Percentiles rank a stretch among this genome's conserved stretches.
Conservation (phyloP, 1,140 invertebrate species). For the Agrypnia vestita region DNA sequence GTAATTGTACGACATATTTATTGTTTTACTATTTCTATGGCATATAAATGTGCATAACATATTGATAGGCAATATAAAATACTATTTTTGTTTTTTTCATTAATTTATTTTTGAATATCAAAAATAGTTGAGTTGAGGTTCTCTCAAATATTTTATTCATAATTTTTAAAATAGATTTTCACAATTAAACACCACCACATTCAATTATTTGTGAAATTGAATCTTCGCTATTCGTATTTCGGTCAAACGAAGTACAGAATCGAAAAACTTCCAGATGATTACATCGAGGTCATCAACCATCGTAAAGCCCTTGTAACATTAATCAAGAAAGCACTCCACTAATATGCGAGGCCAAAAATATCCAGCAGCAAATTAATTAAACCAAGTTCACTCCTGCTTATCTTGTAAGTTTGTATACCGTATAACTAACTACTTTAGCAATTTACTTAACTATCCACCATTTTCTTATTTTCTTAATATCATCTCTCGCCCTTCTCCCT, state of each 20-base stretch:
- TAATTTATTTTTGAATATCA: too few species aligned
- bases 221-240: too few species aligned
- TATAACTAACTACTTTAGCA: conserved; percentile 61
- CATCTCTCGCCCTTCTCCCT: conserved; percentile 49
- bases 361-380: conserved; percentile 35
- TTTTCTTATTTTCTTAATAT: conserved; percentile 62
- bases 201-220: too few species aligned
- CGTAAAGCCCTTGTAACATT: conserved; percentile 19
- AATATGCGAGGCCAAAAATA: conserved; percentile 19
- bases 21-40: too few species aligned
- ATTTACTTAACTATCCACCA: conserved; percentile 62
- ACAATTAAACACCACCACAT: too few species aligned
- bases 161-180: too few species aligned
- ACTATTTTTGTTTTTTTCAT: too few species aligned
- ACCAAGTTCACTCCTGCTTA: conserved; percentile 49
- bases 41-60: too few species aligned
- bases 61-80: too few species aligned
- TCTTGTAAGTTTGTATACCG: conserved; percentile 56
- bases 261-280: conserved; percentile 11
- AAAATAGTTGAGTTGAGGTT: too few species aligned
- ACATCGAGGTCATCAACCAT: conserved; percentile 15
- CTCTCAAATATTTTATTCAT: too few species aligned
- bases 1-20: too few species aligned
- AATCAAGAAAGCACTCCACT: conserved; percentile 36
- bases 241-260: background rate